Base-by-base conservation (phyloP, 2,888 invertebrate species). In the Limnephilus rhombicus region DNA sequence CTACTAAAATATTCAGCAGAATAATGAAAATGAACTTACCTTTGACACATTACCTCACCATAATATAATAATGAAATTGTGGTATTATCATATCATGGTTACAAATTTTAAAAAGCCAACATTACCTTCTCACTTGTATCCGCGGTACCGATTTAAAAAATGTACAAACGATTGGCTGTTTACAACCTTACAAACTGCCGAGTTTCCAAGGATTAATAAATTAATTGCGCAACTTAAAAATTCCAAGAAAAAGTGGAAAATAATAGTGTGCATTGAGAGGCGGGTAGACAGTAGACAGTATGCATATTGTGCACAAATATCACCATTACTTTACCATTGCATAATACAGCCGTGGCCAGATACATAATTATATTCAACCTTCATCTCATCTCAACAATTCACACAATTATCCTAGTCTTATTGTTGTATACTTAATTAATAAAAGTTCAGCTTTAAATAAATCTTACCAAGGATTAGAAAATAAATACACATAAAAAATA, bases 1-100 rank as follows among this genome's bases (percentile, higher is more conserved):
- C 11, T 34, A 81, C 13, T 29, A 68, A 31, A 82, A 82, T 82
- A 68, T 31, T 68, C 24, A 89, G 81, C 41, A 89, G 12, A 68
- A 15, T 45, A 90, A 45, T 90, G 29, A 82, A 81, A 53, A 82
- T 15, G 15, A 82, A 82, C 90, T 90, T 90, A 90, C 90, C 90
- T 88, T 53, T 13, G n/a, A 11, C 2, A 34, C 18, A 80, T 49
- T 92, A 93, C 93, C 93, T 93, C 92, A 81, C 92, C 92, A 91
- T 34, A 45, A 34, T 68, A 68, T 68, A 68, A 68, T 24, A 68
- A 7, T 68, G 24, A 24, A 68, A 68, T 68, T 24, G 7, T 68
- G 24, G 68, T 68, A 68, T 68, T 24, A 68, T 68, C 24, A 68
- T 68, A 68, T 68, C 9, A 68, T 68, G 68, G 9, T 68, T 68